These are phyloP conservation scores for Camponotus fellah DNA, from an alignment of 2,888 invertebrate genomes.

Conservation along the genomic window DNA sequence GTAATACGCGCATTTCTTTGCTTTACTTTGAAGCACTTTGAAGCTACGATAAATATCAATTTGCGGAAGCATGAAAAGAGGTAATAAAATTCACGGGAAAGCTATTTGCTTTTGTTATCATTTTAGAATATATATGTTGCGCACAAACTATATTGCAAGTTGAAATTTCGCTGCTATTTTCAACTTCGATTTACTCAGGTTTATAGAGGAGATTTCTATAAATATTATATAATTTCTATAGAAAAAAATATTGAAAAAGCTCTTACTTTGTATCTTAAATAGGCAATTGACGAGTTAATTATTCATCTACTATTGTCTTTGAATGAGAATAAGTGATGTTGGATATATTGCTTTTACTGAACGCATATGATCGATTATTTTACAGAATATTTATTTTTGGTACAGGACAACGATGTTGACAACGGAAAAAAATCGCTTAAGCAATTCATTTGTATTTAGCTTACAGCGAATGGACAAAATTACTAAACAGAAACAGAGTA, in stretches of 20 bases:
- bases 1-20: constrained; percentile 43
- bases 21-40: not conserved
- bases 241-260: not conserved
- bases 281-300: not conserved
- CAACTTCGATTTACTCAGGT: not conserved
- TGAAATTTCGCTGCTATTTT: not conserved
- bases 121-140: not conserved
- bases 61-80: constrained; percentile 48
- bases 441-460: not conserved
- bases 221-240: constrained; percentile 5
- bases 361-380: not conserved
- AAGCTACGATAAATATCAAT: constrained; percentile 53
- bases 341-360: not conserved
- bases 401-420: not conserved
- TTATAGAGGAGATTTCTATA: not conserved
- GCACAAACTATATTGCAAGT: not conserved
- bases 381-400: not conserved
- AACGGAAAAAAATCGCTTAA: not conserved
- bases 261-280: not conserved
- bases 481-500: constrained; percentile 31
- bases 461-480: not conserved
- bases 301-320: not conserved
- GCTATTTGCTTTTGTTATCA: not conserved
- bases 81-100: constrained; percentile 52
- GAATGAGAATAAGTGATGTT: not conserved